Percentiles rank a stretch among this genome's conserved stretches.
Conservation (phyloP, 2,888 invertebrate species). For the Charanyca ferruginea region DNA sequence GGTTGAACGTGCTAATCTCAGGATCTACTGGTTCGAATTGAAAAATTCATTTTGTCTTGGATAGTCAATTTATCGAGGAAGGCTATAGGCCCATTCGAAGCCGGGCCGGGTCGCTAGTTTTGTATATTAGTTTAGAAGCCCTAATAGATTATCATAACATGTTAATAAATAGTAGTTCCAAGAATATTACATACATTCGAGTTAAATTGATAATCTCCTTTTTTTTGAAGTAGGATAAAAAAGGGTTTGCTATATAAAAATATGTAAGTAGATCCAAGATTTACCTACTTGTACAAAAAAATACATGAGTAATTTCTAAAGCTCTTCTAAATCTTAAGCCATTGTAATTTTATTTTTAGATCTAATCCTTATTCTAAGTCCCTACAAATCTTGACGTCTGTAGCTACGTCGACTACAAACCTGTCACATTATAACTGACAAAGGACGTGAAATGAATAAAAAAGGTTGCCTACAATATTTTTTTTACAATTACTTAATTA, state of each 20-base stretch:
- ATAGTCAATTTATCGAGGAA: too few species aligned
- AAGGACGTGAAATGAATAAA: background rate
- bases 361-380: background rate
- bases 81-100: too few species aligned
- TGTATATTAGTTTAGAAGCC: too few species aligned
- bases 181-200: too few species aligned
- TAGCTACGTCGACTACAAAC: conserved; percentile 1
- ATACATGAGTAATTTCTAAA: background rate
- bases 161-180: too few species aligned
- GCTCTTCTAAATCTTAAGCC: background rate
- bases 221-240: too few species aligned
- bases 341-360: conserved; percentile 9
- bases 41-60: too few species aligned
- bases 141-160: too few species aligned
- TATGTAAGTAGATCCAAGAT: background rate
- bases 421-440: background rate
- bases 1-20: too few species aligned
- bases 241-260: background rate
- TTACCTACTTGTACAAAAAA: background rate
- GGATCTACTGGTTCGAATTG: too few species aligned
- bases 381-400: background rate
- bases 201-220: too few species aligned
- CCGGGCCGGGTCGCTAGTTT: too few species aligned
- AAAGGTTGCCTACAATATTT: background rate
- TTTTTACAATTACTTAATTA: background rate